A percentile compares a stretch with the other conserved stretches of the same genome.
These are phyloP conservation scores for Oreochromis mossambicus DNA, from an alignment of 2,797 vertebrate species.

Conservation along the genomic window DNA sequence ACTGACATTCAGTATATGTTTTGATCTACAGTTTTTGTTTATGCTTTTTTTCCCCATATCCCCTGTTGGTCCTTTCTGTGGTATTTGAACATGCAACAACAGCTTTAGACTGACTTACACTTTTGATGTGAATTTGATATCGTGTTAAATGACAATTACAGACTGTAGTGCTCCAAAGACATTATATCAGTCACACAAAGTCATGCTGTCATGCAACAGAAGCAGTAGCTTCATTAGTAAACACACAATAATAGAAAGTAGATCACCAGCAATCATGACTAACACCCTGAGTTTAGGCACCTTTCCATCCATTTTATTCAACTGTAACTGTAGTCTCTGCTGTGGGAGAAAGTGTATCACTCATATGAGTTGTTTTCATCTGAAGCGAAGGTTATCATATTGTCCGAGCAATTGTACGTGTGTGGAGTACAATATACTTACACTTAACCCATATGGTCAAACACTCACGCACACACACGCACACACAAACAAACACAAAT, in stretches of 20 bases:
- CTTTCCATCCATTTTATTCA: neutral
- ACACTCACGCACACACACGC: neutral
- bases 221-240: neutral
- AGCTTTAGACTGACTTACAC: neutral
- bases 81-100: neutral
- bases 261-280: neutral
- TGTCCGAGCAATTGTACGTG: neutral
- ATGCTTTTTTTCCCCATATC: neutral
- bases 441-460: slow-evolving; percentile 28
- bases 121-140: neutral
- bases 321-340: neutral
- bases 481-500: slow-evolving; percentile 18
- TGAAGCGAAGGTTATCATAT: neutral
- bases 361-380: slow-evolving; percentile 6
- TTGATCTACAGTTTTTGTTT: neutral
- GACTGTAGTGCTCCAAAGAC: neutral
- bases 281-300: neutral
- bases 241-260: neutral
- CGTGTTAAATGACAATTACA: neutral
- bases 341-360: neutral
- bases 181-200: neutral
- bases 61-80: neutral
- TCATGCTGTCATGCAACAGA: neutral
- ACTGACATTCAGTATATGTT: neutral
- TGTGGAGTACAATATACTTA: neutral